phyloP scores from a whole-genome alignment of 2,888 invertebrate genomes.

The Punctoribates punctum region DNA sequence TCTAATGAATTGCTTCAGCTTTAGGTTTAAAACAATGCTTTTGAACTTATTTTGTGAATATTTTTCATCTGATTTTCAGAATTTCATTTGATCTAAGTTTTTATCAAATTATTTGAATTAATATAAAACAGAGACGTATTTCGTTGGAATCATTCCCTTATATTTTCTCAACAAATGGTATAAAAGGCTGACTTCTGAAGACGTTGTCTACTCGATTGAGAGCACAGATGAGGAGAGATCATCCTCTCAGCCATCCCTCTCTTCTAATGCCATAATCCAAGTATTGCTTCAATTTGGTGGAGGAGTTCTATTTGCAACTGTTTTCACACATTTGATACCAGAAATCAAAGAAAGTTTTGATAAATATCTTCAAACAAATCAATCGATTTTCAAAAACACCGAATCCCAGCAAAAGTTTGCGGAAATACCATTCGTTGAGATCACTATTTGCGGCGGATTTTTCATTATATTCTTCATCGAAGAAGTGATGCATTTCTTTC shows the following conservation, averaged over 20 bases:
- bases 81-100: neutral
- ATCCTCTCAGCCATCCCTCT: too few relatives aligned
- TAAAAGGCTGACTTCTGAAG: neutral
- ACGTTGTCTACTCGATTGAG: neutral
- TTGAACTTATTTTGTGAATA: too few relatives aligned
- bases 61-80: too few relatives aligned
- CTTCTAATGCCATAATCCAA: constrained; percentile 8
- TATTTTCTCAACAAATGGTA: neutral
- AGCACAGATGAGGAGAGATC: neutral
- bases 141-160: constrained; percentile 8
- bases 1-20: too few relatives aligned
- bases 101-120: neutral
- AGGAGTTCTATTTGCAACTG: constrained; percentile 75
- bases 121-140: constrained; percentile 13
- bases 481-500: constrained; percentile 55
- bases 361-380: constrained; percentile 50
- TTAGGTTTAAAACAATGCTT: too few relatives aligned
- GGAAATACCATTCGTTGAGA: constrained; percentile 64
- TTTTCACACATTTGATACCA: constrained; percentile 73
- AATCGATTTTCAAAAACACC: neutral
- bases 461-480: constrained; percentile 75
- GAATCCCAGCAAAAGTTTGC: constrained; percentile 27
- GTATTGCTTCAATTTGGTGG: constrained; percentile 62
- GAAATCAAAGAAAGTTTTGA: constrained; percentile 69
- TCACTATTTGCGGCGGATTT: constrained; percentile 71